Evolutionary conservation across 2,797 vertebrate genomes (phyloP).

Genomic region (Champsocephalus esox): DNA sequence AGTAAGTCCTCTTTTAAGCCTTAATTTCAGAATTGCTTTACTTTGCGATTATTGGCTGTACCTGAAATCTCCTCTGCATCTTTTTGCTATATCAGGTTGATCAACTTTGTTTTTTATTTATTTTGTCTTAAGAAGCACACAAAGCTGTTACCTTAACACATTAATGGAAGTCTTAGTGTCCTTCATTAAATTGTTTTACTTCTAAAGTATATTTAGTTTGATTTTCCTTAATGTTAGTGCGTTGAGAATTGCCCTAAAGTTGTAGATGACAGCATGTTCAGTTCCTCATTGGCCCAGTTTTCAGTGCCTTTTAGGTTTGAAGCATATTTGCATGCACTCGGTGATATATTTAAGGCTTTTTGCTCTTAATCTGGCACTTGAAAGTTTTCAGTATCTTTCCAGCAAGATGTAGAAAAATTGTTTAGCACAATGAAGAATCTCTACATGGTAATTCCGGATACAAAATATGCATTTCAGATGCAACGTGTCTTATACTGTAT

Average conservation of each 20-base stretch:
- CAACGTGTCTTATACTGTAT: background rate
- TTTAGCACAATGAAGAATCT: background rate
- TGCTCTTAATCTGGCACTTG: background rate
- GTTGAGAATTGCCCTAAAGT: background rate
- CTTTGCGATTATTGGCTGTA: background rate
- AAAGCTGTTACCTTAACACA: background rate
- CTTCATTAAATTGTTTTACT: background rate
- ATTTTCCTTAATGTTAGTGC: background rate
- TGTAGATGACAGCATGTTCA: background rate
- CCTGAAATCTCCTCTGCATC: background rate
- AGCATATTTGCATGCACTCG: background rate
- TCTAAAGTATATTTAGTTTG: background rate
- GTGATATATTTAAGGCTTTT: background rate
- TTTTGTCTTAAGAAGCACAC: background rate
- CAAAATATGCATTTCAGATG: background rate
- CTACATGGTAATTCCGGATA: background rate
- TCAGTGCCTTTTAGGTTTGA: background rate
- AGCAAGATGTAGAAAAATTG: background rate
- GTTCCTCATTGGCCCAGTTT: background rate
- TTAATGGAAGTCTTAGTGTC: background rate
- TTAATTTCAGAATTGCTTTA: background rate
- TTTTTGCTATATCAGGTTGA: background rate
- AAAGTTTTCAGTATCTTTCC: background rate
- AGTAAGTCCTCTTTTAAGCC: constrained; percentile 51
- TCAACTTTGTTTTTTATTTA: background rate